phyloP scores from a whole-genome alignment of 2,797 vertebrate genomes.

The Myiothlypis chrysogaster region DNA sequence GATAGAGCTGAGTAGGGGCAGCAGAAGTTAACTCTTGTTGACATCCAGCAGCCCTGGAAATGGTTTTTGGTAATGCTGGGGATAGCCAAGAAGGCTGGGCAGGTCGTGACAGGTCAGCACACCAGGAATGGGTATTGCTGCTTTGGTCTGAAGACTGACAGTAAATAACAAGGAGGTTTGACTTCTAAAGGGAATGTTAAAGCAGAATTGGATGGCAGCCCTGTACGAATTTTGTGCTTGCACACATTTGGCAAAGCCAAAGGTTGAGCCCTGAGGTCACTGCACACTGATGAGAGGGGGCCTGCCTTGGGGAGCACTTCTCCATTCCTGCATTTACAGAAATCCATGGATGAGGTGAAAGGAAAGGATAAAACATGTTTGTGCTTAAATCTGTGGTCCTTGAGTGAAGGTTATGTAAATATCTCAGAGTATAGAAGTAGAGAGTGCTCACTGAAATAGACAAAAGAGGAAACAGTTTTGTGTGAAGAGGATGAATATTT shows the following conservation, averaged over 20 bases:
- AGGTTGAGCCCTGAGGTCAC: neutral
- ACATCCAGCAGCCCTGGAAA: neutral
- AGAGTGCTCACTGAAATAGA: neutral
- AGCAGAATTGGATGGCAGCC: neutral
- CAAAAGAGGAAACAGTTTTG: neutral
- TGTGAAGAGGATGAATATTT: neutral
- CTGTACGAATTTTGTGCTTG: neutral
- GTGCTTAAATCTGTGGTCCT: neutral
- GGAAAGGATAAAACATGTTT: neutral
- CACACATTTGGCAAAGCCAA: neutral
- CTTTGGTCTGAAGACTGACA: neutral
- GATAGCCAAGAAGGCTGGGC: neutral
- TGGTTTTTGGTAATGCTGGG: neutral
- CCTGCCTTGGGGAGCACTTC: neutral
- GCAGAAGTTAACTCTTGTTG: neutral
- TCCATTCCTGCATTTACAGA: neutral
- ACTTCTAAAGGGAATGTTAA: neutral
- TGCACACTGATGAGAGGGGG: neutral
- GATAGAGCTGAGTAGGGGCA: neutral
- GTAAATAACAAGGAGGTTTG: neutral
- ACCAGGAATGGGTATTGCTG: neutral
- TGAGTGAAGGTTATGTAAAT: constrained; percentile 16
- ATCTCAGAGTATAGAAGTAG: neutral
- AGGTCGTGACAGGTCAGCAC: neutral
- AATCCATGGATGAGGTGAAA: neutral